phyloP scores from a whole-genome alignment of 2,797 vertebrate genomes.

The Spondyliosoma cantharus region DNA sequence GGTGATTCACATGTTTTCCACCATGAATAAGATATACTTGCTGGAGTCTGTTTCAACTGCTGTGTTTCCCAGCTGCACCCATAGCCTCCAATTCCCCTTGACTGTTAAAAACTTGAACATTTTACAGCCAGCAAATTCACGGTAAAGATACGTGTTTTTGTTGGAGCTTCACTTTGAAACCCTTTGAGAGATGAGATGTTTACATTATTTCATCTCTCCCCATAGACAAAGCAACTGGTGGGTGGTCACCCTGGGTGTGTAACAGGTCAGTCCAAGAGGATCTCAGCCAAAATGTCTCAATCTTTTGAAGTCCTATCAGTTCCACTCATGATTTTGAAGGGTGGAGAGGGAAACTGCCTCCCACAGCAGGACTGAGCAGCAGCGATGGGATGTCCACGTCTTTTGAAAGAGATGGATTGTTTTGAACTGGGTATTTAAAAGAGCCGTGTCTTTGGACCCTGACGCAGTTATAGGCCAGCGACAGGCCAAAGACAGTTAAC shows the following conservation, averaged over 20 bases:
- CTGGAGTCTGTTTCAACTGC: conserved; percentile 3
- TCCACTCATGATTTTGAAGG: neutral
- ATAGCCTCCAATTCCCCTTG: neutral
- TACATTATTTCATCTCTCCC: conserved; percentile 22
- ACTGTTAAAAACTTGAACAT: neutral
- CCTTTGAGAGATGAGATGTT: conserved; percentile 26
- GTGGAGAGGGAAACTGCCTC: neutral
- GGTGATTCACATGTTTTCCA: conserved; percentile 7
- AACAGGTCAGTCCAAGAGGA: conserved; percentile 28
- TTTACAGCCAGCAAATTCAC: conserved; percentile 4
- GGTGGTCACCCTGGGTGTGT: conserved; percentile 9
- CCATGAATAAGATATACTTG: neutral
- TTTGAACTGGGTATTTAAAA: conserved; percentile 8
- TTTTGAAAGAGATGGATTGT: conserved; percentile 18
- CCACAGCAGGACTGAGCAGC: neutral
- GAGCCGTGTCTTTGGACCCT: conserved; percentile 7
- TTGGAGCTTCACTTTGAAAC: neutral
- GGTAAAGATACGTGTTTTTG: neutral
- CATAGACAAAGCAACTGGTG: conserved; percentile 21
- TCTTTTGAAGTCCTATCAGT: conserved; percentile 23
- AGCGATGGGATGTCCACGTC: conserved; percentile 18
- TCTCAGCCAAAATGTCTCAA: conserved; percentile 6
- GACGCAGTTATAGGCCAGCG: neutral
- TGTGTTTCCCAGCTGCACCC: neutral
- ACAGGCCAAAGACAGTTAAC: neutral